Evolutionary conservation across 1,140 invertebrate genomes (phyloP).

Genomic region (Apis florea): DNA sequence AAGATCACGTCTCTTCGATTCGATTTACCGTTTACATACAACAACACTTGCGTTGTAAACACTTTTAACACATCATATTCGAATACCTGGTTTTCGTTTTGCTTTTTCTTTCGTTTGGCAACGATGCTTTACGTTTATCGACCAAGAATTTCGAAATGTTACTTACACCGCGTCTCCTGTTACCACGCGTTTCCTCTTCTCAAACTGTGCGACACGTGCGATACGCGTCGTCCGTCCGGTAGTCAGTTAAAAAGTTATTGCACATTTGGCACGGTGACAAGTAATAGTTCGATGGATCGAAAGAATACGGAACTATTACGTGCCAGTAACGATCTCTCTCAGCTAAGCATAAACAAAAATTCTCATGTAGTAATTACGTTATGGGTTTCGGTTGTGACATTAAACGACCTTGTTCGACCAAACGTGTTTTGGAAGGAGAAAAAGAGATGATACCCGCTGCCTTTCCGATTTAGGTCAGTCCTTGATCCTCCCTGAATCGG

Average conservation of each 20-base stretch:
- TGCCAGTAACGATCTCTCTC: not conserved
- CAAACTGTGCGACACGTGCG: not conserved
- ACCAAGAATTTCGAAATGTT: not conserved
- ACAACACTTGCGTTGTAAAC: too few relatives aligned
- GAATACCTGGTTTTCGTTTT: not conserved
- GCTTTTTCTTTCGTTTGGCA: not conserved
- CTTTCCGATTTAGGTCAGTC: constrained; percentile 17
- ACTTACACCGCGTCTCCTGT: not conserved
- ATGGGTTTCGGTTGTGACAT: not conserved
- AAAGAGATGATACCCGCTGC: not conserved
- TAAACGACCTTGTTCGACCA: not conserved
- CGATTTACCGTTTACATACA: not conserved
- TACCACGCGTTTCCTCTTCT: not conserved
- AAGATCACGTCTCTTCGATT: not conserved
- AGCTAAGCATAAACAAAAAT: too few relatives aligned
- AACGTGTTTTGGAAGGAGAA: not conserved
- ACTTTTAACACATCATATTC: too few relatives aligned
- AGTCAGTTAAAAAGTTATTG: not conserved
- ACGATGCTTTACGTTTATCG: not conserved
- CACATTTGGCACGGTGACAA: not conserved
- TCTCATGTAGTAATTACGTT: not conserved
- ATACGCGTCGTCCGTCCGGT: not conserved
- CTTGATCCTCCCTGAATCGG: constrained; percentile 13
- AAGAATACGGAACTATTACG: not conserved
- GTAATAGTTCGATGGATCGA: too few relatives aligned